Evolutionary conservation across 2,888 invertebrate species (phyloP), one percentile per base, ranked within the genome.

Genomic region (Teleogryllus oceanicus): DNA sequence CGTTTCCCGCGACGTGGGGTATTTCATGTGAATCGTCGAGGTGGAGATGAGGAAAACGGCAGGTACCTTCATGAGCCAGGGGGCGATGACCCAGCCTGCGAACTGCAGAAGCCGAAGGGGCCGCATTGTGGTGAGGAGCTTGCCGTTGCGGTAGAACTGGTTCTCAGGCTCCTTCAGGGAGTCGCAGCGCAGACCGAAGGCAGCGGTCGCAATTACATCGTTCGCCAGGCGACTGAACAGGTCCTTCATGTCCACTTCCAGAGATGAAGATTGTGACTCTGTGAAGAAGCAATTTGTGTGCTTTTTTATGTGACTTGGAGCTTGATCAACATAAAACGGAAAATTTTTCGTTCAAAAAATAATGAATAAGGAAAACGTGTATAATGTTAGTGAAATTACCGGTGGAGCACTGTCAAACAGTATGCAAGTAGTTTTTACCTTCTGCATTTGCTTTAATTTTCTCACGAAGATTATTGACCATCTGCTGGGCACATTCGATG

Each of bases 201-300:
- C 89, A 24, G 88, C 87, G 0, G 88, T 87, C 0, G 90, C 90
- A 78, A 90, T 90, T 2, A 90, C 89, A 83, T 90, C 90, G 81
- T 88, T 89, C 0, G 89, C 85, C 81, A 86, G 89, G 18, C 89
- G 86, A 1, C 88, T 87, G 3, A 87, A 87, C 2, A 87, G 82
- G 79, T 90, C 89, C 81, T 87, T 88, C 81, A 87, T 84, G 75
- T 89, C 89, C 1, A 78, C 20, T 5, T n/a, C 49, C 49, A 77
- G 12, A 10, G 77, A 37, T 37, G 8, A 8, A 37, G 37, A 37
- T 37, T 37, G 37, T 37, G 37, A 37, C 37, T 8, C 8, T 37
- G 37, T 37, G 37, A 8, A 8, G 8, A 37, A 37, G 8, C 8
- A 37, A 37, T 8, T 37, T 37, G 8, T 37, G 37, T 8, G 37